Conservation (phyloP, 2,797 vertebrate genomes). For the Leptatherina wallacei region DNA sequence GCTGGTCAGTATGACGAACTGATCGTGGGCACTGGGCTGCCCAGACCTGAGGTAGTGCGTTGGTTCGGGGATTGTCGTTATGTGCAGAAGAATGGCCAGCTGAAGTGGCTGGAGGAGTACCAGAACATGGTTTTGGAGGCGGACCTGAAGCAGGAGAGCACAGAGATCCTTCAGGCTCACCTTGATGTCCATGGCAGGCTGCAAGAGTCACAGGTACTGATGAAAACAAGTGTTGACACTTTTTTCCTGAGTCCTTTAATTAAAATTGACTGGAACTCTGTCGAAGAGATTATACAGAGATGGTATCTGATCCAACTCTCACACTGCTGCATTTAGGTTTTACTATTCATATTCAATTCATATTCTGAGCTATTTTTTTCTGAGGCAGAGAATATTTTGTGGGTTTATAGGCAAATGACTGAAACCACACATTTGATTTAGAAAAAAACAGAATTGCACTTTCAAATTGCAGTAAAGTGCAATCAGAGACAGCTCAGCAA, state of each 20-base stretch:
- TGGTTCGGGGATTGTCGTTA: conserved; percentile 98
- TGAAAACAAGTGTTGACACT: not conserved
- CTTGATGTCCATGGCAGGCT: conserved; percentile 81
- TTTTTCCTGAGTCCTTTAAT: not conserved
- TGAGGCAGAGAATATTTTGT: not conserved
- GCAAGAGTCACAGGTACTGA: conserved; percentile 81
- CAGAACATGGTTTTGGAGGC: conserved; percentile 86
- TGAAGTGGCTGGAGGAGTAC: conserved; percentile 96
- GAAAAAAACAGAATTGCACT: not conserved
- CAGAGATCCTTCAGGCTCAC: conserved; percentile 86
- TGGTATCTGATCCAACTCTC: not conserved
- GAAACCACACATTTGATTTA: not conserved
- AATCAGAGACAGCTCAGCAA: not conserved
- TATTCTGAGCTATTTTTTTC: conserved; percentile 2
- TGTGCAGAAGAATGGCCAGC: conserved; percentile 93
- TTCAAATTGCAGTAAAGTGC: not conserved
- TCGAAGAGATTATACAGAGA: not conserved
- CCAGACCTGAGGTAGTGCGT: conserved; percentile 93
- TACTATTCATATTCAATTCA: not conserved
- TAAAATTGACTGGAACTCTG: not conserved
- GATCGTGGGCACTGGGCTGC: conserved; percentile 87
- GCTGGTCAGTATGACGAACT: conserved; percentile 92
- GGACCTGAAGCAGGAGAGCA: conserved; percentile 72
- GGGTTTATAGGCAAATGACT: conserved; percentile 3
- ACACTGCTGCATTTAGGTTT: not conserved